These are phyloP conservation scores for Chelonus formosanus DNA, from an alignment of 2,888 invertebrate species.

Conservation along the genomic window DNA sequence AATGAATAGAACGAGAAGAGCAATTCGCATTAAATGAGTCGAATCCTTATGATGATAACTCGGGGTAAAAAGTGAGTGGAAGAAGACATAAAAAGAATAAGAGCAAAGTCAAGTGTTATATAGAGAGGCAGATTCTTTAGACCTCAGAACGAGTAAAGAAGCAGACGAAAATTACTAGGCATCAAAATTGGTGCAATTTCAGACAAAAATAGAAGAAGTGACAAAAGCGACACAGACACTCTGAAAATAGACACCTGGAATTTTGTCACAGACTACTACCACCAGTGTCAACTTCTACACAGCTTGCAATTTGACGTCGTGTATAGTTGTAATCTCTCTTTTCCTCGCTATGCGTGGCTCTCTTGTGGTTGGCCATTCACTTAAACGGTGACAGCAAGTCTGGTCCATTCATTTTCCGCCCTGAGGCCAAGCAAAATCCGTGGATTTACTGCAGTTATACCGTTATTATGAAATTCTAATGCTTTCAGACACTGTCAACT, in stretches of 20 bases:
- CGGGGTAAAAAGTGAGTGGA: neutral
- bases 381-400: slow-evolving; percentile 5
- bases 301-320: slow-evolving; percentile 23
- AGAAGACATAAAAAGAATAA: too few relatives aligned
- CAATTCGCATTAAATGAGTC: too few relatives aligned
- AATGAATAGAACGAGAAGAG: too few relatives aligned
- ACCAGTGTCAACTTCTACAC: slow-evolving; percentile 22
- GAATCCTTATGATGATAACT: too few relatives aligned
- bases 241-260: slow-evolving; percentile 45
- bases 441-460: too few relatives aligned
- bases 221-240: slow-evolving; percentile 38
- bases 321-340: slow-evolving; percentile 22
- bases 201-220: slow-evolving; percentile 40
- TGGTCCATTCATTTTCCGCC: slow-evolving; percentile 11
- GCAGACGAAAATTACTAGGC: slow-evolving; percentile 15
- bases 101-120: slow-evolving; percentile 8
- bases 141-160: slow-evolving; percentile 5
- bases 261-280: slow-evolving; percentile 23
- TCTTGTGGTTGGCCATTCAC: slow-evolving; percentile 2
- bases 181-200: slow-evolving; percentile 43
- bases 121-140: slow-evolving; percentile 18
- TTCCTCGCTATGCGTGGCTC: slow-evolving; percentile 3
- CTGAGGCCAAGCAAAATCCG: neutral
- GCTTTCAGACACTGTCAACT: too few relatives aligned
- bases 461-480: too few relatives aligned